phyloP scores from a whole-genome alignment of 1,140 invertebrate genomes.

The Cherax quadricarinatus region DNA sequence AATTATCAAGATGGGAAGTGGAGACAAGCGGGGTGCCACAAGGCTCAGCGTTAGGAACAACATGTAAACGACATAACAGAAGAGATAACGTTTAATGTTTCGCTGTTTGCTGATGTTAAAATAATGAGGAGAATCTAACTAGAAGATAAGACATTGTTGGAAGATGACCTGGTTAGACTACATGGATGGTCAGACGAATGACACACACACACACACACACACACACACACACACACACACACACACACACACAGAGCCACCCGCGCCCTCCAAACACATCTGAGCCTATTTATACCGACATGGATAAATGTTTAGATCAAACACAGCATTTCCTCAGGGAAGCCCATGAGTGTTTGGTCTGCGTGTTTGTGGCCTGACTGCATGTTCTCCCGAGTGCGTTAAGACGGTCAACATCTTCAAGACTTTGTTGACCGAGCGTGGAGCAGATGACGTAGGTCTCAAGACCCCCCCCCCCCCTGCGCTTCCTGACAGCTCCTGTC shows the following conservation, averaged over 20 bases:
- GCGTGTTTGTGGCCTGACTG: not conserved
- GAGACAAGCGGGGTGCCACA: too few species aligned
- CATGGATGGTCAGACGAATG: too few species aligned
- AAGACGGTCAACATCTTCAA: not conserved
- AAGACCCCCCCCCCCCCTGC: not conserved
- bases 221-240: not conserved
- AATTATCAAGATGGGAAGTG: too few species aligned
- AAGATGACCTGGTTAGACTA: too few species aligned
- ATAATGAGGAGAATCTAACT: too few species aligned
- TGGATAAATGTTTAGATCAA: not conserved
- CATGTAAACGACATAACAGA: too few species aligned
- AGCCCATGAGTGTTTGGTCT: not conserved
- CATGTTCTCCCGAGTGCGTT: not conserved
- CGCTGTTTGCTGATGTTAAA: too few species aligned
- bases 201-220: not conserved
- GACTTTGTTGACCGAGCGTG: not conserved
- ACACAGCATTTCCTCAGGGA: not conserved
- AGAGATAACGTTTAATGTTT: too few species aligned
- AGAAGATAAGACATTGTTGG: too few species aligned
- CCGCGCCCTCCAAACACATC: not conserved
- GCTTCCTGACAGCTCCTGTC: not conserved
- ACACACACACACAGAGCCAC: not conserved
- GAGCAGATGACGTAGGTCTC: not conserved
- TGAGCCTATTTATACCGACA: not conserved
- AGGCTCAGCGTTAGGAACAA: too few species aligned